phyloP scores from a whole-genome alignment of 2,113 vertebrate species.

The Catagonus wagneri region DNA sequence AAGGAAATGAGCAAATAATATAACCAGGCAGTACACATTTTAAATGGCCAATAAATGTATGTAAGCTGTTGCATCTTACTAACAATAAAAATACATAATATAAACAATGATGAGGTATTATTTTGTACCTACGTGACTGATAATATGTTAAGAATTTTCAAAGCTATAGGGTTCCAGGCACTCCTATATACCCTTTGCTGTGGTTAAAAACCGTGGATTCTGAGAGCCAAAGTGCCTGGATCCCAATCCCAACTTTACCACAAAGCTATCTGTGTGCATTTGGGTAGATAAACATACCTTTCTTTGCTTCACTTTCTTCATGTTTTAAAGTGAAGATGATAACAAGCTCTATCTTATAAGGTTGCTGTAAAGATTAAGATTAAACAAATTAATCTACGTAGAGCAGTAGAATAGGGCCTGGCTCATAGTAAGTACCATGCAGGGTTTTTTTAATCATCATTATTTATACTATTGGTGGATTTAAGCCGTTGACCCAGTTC shows the following conservation, averaged over 20 bases:
- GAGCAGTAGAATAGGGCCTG: not conserved
- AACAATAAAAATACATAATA: not conserved
- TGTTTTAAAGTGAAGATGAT: not conserved
- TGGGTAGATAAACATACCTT: not conserved
- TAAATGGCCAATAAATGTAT: not conserved
- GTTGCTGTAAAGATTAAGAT: not conserved
- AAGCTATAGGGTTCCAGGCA: not conserved
- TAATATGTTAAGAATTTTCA: not conserved
- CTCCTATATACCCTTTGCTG: not conserved
- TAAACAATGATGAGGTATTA: not conserved
- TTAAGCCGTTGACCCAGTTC: not conserved
- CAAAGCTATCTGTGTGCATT: not conserved
- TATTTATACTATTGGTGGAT: not conserved
- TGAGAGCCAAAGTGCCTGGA: not conserved
- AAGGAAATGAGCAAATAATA: not conserved
- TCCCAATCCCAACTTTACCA: not conserved
- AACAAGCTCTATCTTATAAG: not conserved
- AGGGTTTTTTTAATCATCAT: not conserved
- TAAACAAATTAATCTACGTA: not conserved
- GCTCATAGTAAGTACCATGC: not conserved
- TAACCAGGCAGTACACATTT: not conserved
- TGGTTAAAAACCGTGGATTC: not conserved
- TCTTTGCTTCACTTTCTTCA: not conserved
- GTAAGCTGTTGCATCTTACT: not conserved
- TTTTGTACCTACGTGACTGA: not conserved